These are phyloP conservation scores for Hemistola chrysoprasaria DNA, from an alignment of 2,888 invertebrate genomes.

Conservation along the genomic window DNA sequence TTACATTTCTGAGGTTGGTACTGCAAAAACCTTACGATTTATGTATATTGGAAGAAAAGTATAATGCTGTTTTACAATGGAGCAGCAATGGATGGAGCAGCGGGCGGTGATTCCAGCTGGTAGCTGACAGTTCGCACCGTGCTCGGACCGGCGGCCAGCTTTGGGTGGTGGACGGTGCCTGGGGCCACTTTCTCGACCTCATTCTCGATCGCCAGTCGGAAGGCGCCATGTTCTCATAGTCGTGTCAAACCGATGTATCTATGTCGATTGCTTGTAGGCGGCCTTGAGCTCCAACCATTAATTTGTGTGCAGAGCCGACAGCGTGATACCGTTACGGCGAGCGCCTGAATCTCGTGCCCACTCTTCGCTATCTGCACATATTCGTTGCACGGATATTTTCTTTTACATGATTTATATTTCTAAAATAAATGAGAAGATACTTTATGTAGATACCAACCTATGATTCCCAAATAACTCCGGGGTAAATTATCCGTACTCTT, in stretches of 20 bases:
- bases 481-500: too few species aligned
- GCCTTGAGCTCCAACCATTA: constrained; percentile 78
- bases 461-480: too few species aligned
- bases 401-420: not conserved
- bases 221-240: constrained; percentile 72
- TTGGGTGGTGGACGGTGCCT: constrained; percentile 34
- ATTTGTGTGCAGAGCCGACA: constrained; percentile 76
- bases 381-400: constrained; percentile 30
- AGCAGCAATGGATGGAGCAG: constrained; percentile 2
- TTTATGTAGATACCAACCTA: too few species aligned
- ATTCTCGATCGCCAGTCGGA: constrained; percentile 67
- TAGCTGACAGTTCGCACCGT: not conserved
- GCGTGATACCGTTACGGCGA: constrained; percentile 69
- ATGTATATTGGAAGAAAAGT: too few species aligned
- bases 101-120: too few species aligned
- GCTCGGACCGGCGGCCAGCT: constrained; percentile 23
- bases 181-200: constrained; percentile 72
- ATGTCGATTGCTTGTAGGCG: constrained; percentile 79
- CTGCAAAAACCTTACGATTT: too few species aligned
- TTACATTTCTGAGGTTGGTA: too few species aligned
- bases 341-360: constrained; percentile 65
- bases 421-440: too few species aligned
- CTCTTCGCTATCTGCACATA: constrained; percentile 53
- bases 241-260: constrained; percentile 77
- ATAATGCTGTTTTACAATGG: too few species aligned